Base-by-base conservation (phyloP, 2,113 vertebrate genomes). In the Brachypodius melanocephalos region DNA sequence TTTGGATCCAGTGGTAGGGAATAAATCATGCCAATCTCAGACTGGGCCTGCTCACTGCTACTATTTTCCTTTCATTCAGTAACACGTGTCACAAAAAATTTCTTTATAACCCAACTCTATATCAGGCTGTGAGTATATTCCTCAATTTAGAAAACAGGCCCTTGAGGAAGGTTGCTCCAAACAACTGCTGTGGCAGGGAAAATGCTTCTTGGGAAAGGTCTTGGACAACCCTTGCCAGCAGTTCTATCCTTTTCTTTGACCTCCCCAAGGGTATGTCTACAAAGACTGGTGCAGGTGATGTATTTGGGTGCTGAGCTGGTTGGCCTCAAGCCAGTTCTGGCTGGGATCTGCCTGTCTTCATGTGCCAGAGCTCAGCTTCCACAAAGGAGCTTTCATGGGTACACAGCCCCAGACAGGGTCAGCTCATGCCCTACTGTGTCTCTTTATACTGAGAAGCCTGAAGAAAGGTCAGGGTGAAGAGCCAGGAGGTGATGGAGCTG, bases 241-340 rank as follows among this genome's bases (percentile, higher is more conserved):
- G 29, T 40, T 85, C 16, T 0, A 0, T 88, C 48, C 21, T 90
- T 67, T 73, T 59, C 19, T 63, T 75, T 79, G 71, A 46, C 12
- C 10, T 59, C 62, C 46, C 43, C 48, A 46, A 17, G 62, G 48
- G 38, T 38, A 51, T 0, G 0, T 54, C 75, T 75, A 21, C 61
- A 46, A 0, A 1, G 63, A 55, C 0, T 1, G 12, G 18, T 67
- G 79, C 66, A 83, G 71, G 68, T 22, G 20, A 17, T 29, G 9
- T 54, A 22, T 63, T 88, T 71, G 14, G 74, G 20, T 1, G 1
- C 28, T 63, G 16, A 92, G 65, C 15, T 62, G 46, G 25, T 67
- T 1, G 4, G 61, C 38, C 52, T 51, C 19, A 45, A 79, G 69
- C 61, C 82, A 71, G 6, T 14, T 86, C 36, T 87, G 45, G 9